These are phyloP conservation scores for Galemys pyrenaicus DNA, from an alignment of 2,113 vertebrate species.

Conservation along the genomic window DNA sequence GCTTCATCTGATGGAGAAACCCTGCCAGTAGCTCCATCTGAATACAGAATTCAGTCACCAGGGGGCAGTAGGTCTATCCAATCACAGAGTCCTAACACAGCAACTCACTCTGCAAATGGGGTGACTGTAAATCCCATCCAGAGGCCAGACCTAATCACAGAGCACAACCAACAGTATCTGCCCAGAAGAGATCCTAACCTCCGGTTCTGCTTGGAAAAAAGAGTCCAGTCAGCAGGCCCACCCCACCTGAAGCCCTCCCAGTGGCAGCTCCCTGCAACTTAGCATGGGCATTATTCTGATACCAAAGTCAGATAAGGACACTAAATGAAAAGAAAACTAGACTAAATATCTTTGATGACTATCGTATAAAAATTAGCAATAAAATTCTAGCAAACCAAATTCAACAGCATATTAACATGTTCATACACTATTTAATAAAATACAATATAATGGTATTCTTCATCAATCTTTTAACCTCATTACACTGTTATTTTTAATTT, in stretches of 20 bases:
- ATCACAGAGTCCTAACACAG: not conserved
- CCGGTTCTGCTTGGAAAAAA: not conserved
- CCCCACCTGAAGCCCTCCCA: not conserved
- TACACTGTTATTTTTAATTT: not conserved
- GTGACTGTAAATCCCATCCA: too few species aligned
- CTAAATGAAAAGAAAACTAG: not conserved
- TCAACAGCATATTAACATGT: not conserved
- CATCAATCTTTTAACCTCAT: not conserved
- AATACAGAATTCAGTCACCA: not conserved
- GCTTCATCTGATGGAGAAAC: not conserved
- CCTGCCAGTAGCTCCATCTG: not conserved
- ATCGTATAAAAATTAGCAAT: not conserved
- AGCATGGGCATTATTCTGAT: not conserved
- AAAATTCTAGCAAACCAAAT: not conserved
- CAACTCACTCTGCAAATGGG: too few species aligned
- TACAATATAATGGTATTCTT: not conserved
- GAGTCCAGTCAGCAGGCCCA: not conserved
- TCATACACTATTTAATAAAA: not conserved
- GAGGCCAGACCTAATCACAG: not conserved
- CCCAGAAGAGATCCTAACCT: too few species aligned
- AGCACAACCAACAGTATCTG: not conserved
- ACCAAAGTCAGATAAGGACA: not conserved
- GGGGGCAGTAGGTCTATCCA: not conserved
- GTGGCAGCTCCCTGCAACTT: not conserved
- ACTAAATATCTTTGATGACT: not conserved